Evolutionary conservation across 1,140 invertebrate genomes (phyloP).

Genomic region (Propsilocerus akamusi): DNA sequence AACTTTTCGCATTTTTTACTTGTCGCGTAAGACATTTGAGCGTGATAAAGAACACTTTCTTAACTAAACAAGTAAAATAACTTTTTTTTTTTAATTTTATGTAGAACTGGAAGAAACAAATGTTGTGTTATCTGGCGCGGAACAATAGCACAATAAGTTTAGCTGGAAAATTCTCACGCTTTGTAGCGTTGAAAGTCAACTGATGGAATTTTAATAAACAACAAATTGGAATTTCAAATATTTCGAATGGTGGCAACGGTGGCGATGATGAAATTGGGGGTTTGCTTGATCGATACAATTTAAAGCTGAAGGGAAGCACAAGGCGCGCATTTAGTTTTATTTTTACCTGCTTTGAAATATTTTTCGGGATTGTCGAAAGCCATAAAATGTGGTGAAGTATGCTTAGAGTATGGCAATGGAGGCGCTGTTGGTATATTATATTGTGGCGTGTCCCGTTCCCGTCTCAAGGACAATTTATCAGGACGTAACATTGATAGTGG

Average conservation of each 20-base stretch:
- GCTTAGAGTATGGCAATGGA: slow-evolving; percentile 24
- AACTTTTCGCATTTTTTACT: neutral
- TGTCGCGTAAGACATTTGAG: neutral
- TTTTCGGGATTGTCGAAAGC: slow-evolving; percentile 40
- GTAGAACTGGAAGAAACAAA: no score
- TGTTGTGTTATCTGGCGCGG: no score
- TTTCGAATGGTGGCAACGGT: no score
- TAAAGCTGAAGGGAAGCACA: neutral
- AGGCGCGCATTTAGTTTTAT: neutral
- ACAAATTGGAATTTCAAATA: no score
- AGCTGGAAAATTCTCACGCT: no score
- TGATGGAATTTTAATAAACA: neutral
- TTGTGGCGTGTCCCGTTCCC: slow-evolving; percentile 11
- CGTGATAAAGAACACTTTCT: neutral
- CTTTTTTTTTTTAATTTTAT: no score
- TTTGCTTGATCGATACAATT: neutral
- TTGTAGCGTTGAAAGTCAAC: no score
- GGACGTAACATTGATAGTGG: neutral
- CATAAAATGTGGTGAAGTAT: slow-evolving; percentile 46
- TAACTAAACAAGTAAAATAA: no score
- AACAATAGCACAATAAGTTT: no score
- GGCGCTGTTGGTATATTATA: slow-evolving; percentile 33
- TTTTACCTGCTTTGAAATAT: slow-evolving; percentile 36
- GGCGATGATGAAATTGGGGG: neutral
- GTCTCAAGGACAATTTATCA: neutral